Conservation (phyloP, 2,888 invertebrate species). For the Muscina levida region DNA sequence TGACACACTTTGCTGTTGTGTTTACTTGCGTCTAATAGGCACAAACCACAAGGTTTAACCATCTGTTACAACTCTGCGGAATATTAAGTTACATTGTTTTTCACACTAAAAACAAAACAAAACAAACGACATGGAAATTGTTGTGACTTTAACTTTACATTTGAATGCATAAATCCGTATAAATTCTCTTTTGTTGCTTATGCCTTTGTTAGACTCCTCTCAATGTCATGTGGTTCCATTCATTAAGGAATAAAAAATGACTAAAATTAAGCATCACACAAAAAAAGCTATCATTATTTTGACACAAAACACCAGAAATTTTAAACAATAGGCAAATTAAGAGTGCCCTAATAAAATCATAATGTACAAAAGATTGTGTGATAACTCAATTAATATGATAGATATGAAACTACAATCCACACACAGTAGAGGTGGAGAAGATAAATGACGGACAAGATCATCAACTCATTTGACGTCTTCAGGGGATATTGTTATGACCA, state of each 20-base stretch:
- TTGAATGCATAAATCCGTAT: conserved; percentile 4
- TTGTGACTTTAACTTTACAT: conserved; percentile 14
- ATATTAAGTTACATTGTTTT: background rate
- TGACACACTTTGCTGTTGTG: too few relatives aligned
- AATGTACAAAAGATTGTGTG: conserved; percentile 11
- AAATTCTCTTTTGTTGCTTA: background rate
- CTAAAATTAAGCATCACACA: background rate
- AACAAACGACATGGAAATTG: background rate
- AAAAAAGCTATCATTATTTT: conserved; percentile 2
- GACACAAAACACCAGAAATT: background rate
- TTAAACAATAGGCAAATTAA: conserved; percentile 27
- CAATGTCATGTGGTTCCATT: conserved; percentile 21
- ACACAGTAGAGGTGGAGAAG: too few relatives aligned
- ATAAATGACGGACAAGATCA: background rate
- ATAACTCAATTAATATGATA: conserved; percentile 12
- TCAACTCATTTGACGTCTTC: background rate
- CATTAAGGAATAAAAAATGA: background rate
- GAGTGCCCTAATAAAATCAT: conserved; percentile 30
- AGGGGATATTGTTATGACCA: background rate
- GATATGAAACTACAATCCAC: background rate
- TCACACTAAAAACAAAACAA: background rate
- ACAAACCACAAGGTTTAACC: too few relatives aligned
- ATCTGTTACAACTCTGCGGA: too few relatives aligned
- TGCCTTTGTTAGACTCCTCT: conserved; percentile 13
- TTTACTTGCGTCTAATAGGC: too few relatives aligned